Evolutionary conservation across 1,140 invertebrate species (phyloP).

Genomic region (Drosophila tropicalis): DNA sequence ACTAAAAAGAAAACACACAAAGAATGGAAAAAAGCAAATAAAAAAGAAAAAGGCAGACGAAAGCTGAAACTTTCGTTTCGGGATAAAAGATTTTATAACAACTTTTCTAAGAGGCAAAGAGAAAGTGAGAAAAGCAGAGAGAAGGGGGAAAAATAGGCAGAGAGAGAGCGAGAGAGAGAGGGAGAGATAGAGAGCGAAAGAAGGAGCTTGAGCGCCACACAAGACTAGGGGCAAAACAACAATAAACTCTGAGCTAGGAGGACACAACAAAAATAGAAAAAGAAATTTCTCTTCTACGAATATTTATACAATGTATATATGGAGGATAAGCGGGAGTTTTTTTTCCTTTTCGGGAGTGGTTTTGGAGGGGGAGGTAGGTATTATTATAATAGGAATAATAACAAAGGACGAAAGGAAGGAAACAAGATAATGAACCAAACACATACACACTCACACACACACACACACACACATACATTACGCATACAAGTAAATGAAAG

Average conservation of each 20-base stretch:
- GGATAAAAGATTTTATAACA: conserved; percentile 6
- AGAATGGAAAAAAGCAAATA: neutral
- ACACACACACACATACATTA: neutral
- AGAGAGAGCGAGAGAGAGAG: conserved; percentile 3
- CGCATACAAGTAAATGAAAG: neutral
- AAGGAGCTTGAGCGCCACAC: conserved; percentile 2
- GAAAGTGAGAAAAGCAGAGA: neutral
- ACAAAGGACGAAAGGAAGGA: conserved; percentile 21
- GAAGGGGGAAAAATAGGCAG: neutral
- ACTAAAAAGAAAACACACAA: conserved; percentile 1
- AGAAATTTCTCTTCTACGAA: neutral
- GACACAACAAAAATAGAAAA: neutral
- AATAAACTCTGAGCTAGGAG: conserved; percentile 44
- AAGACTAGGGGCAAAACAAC: conserved; percentile 18
- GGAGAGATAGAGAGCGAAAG: conserved; percentile 6
- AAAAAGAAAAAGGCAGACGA: neutral
- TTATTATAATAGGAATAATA: conserved; percentile 28
- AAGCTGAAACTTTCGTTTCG: conserved; percentile 16
- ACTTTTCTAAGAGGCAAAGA: conserved; percentile 8
- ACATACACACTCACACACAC: neutral
- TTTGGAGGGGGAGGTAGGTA: neutral
- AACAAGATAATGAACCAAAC: conserved; percentile 11
- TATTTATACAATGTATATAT: neutral
- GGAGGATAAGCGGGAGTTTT: conserved; percentile 10
- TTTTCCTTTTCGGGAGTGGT: too few relatives aligned